phyloP scores from a whole-genome alignment of 2,797 vertebrate species.

The Betta splendens region DNA sequence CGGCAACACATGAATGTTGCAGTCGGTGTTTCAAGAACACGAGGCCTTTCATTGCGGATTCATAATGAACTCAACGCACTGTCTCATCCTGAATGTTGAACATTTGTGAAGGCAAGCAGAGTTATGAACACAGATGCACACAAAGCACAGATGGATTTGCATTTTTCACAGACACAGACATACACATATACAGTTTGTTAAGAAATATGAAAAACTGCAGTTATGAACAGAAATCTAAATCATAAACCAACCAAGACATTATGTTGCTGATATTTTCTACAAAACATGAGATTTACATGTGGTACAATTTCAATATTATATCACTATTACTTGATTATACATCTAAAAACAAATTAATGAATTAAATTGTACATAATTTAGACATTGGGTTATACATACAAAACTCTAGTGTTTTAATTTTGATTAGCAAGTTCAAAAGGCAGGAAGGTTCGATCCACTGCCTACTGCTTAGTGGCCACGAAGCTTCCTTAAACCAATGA shows the following conservation, averaged over 20 bases:
- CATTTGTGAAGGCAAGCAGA: constrained; percentile 53
- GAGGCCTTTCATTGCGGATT: constrained; percentile 6
- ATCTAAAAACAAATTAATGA: no score
- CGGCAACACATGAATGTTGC: constrained; percentile 7
- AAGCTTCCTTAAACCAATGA: constrained; percentile 32
- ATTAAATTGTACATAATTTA: no score
- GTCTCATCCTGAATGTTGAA: constrained; percentile 62
- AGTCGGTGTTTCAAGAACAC: constrained; percentile 9
- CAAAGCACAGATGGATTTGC: constrained; percentile 44
- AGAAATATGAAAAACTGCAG: no score
- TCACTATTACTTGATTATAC: background rate
- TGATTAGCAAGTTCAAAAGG: constrained; percentile 27
- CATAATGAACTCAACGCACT: constrained; percentile 49
- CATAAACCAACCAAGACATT: no score
- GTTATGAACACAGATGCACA: constrained; percentile 60
- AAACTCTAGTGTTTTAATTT: constrained; percentile 30
- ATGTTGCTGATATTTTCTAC: no score
- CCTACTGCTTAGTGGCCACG: constrained; percentile 39
- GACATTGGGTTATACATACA: no score
- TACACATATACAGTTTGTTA: constrained; percentile 7
- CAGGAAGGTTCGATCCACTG: constrained; percentile 43
- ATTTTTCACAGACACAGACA: background rate
- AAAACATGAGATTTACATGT: constrained; percentile 10
- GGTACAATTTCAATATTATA: no score
- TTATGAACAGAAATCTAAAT: no score